Percentiles rank a stretch among this genome's conserved stretches.
These are phyloP conservation scores for Danaus chrysippus DNA, from an alignment of 2,888 invertebrate species.

Conservation along the genomic window DNA sequence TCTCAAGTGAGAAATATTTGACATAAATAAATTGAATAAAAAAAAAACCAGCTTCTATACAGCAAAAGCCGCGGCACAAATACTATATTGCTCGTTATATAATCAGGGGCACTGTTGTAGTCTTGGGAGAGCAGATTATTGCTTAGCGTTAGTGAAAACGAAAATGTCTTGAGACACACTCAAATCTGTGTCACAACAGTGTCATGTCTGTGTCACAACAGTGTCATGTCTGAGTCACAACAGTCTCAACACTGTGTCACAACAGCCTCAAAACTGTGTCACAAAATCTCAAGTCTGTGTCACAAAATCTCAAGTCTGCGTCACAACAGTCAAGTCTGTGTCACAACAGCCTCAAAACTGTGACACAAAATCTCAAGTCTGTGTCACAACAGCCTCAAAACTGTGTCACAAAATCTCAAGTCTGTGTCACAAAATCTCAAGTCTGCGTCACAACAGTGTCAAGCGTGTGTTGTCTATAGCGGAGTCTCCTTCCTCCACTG, in stretches of 20 bases:
- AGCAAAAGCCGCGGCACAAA: too few relatives aligned
- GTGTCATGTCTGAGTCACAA: neutral
- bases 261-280: neutral
- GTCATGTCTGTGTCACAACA: neutral
- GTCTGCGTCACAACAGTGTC: neutral
- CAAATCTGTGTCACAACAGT: too few relatives aligned
- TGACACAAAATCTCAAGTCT: neutral
- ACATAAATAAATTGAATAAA: too few relatives aligned
- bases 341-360: neutral
- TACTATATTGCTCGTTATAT: too few relatives aligned
- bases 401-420: neutral
- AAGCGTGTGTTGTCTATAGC: slow-evolving; percentile 51
- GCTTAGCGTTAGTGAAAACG: too few relatives aligned
- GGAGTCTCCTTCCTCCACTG: slow-evolving; percentile 93
- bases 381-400: neutral
- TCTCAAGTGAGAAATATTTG: too few relatives aligned
- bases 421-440: neutral
- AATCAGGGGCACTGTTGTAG: too few relatives aligned
- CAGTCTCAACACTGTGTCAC: neutral
- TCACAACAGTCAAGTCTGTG: too few relatives aligned
- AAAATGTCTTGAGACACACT: too few relatives aligned
- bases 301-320: neutral
- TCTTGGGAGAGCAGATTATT: too few relatives aligned
- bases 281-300: neutral
- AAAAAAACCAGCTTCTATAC: too few relatives aligned